Conservation (phyloP, 2,113 vertebrate species). For the Circaetus gallicus region DNA sequence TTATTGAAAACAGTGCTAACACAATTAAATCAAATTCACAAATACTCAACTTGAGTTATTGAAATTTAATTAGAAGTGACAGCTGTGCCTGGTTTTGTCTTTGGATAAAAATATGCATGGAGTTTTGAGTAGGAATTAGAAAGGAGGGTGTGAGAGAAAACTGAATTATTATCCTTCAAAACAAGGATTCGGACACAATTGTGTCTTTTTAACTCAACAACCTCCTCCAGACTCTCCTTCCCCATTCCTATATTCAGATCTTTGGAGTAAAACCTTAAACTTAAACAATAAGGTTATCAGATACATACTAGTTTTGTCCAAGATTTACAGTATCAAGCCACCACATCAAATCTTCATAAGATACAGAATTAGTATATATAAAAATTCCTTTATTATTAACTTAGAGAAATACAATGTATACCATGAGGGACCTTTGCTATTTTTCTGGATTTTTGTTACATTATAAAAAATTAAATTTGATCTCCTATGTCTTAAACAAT, state of each 20-base stretch:
- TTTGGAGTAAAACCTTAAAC: background rate
- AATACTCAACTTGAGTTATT: constrained; percentile 2
- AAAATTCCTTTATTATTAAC: background rate
- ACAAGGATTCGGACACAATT: background rate
- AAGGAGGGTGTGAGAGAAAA: background rate
- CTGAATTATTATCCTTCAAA: background rate
- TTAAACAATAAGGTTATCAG: background rate
- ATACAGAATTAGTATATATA: background rate
- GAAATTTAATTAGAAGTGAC: constrained; percentile 37
- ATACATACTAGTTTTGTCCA: background rate
- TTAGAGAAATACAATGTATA: background rate
- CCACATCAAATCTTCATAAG: background rate
- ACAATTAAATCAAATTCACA: constrained; percentile 1
- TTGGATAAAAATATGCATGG: background rate
- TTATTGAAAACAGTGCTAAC: background rate
- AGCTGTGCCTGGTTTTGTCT: background rate
- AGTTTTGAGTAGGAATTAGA: background rate
- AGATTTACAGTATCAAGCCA: background rate
- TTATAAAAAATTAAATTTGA: background rate
- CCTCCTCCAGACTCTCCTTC: background rate
- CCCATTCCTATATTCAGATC: background rate
- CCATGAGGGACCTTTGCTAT: rapidly evolving
- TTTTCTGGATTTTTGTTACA: background rate
- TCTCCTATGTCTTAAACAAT: background rate
- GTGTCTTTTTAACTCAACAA: background rate